A percentile compares a stretch with the other conserved stretches of the same genome.
These are phyloP conservation scores for Trididemnum nubilum DNA, from an alignment of 23 tunicate genomes.

Conservation along the genomic window DNA sequence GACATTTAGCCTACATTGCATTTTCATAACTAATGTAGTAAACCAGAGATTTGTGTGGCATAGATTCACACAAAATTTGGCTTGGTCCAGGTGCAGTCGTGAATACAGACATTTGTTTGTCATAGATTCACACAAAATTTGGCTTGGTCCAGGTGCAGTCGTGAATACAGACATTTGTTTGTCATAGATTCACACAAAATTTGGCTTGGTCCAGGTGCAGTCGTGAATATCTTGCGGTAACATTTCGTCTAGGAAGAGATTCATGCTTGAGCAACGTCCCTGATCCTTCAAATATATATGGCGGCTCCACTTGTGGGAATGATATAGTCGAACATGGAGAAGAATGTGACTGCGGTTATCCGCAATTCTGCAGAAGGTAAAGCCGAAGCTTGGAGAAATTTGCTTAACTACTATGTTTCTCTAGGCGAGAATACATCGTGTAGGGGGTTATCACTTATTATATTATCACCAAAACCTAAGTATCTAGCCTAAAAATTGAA, in stretches of 20 bases:
- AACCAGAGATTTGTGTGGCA: no score
- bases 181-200: background rate
- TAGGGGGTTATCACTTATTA: no score
- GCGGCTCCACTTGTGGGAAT: background rate
- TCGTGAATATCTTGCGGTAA: background rate
- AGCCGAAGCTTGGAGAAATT: no score
- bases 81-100: slow-evolving; percentile 22
- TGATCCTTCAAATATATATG: background rate
- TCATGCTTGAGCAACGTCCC: background rate
- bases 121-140: background rate
- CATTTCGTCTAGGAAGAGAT: background rate
- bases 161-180: no score
- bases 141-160: slow-evolving; percentile 24
- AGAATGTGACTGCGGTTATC: slow-evolving; percentile 17
- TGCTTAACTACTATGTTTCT: background rate
- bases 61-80: background rate
- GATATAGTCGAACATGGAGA: slow-evolving; percentile 22
- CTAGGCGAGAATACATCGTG: background rate
- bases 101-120: no score
- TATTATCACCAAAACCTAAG: no score
- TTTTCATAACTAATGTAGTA: no score
- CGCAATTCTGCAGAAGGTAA: slow-evolving; percentile 10
- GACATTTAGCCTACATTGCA: no score
- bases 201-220: slow-evolving; percentile 24
- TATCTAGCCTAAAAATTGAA: no score